phyloP scores from a whole-genome alignment of 2,888 invertebrate genomes.

The Xanthostigma xanthostigma region DNA sequence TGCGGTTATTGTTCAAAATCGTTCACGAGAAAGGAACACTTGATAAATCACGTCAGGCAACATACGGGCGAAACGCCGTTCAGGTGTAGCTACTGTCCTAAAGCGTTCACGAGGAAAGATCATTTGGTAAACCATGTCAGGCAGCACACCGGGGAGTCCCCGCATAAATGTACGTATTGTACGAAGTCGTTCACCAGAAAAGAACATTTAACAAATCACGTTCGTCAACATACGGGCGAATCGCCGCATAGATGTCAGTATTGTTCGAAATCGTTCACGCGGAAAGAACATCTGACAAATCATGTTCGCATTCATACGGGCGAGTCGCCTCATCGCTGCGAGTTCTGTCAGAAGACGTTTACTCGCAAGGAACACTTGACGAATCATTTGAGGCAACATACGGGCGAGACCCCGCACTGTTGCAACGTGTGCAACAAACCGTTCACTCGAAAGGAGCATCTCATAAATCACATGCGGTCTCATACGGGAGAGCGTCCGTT shows the following conservation, averaged over 20 bases:
- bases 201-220: slow-evolving; percentile 73
- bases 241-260: slow-evolving; percentile 74
- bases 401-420: slow-evolving; percentile 53
- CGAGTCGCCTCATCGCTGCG: slow-evolving; percentile 54
- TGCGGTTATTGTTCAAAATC: slow-evolving; percentile 78
- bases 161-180: slow-evolving; percentile 62
- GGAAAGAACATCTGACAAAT: slow-evolving; percentile 75
- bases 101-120: slow-evolving; percentile 73
- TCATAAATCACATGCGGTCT: slow-evolving; percentile 63
- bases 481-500: slow-evolving; percentile 70
- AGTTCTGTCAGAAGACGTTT: slow-evolving; percentile 54
- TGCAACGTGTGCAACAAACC: slow-evolving; percentile 62
- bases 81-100: slow-evolving; percentile 72
- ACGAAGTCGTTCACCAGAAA: slow-evolving; percentile 65
- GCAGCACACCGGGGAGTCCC: slow-evolving; percentile 58
- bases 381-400: slow-evolving; percentile 56
- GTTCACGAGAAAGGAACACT: slow-evolving; percentile 74
- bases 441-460: slow-evolving; percentile 58
- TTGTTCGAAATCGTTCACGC: slow-evolving; percentile 71
- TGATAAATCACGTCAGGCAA: slow-evolving; percentile 72
- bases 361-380: slow-evolving; percentile 57
- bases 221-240: slow-evolving; percentile 76
- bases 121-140: slow-evolving; percentile 61
- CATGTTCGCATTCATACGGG: slow-evolving; percentile 55
- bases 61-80: slow-evolving; percentile 64